Evolutionary conservation across 2,113 vertebrate species (phyloP).

Genomic region (Baryphthengus martii): DNA sequence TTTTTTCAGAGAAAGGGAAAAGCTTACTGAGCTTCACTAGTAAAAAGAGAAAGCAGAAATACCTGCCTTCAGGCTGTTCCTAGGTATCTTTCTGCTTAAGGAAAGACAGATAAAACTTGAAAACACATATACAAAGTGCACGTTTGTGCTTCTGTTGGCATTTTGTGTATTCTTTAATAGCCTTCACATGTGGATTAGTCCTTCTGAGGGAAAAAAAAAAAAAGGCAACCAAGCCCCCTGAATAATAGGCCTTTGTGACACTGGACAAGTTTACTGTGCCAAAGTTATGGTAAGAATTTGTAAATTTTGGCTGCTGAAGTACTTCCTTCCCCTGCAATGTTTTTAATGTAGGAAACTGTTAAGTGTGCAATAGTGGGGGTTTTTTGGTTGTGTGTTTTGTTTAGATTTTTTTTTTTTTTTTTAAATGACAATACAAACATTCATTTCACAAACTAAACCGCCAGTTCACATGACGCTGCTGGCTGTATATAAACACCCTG

Average conservation of each 20-base stretch:
- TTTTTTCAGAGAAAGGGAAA: neutral
- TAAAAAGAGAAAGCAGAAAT: neutral
- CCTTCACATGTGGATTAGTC: slow-evolving; percentile 51
- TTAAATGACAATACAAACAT: slow-evolving; percentile 59
- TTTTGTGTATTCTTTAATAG: slow-evolving; percentile 35
- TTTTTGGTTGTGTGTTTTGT: neutral
- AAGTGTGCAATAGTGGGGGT: slow-evolving; percentile 15
- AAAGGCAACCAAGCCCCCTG: slow-evolving; percentile 2
- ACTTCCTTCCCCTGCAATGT: slow-evolving; percentile 60
- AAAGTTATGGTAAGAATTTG: slow-evolving; percentile 74
- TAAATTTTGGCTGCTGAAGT: slow-evolving; percentile 63
- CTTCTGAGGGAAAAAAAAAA: neutral
- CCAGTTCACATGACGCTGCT: neutral
- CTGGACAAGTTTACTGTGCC: slow-evolving; percentile 39
- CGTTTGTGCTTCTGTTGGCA: neutral
- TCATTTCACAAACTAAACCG: slow-evolving; percentile 28
- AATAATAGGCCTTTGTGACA: slow-evolving; percentile 68
- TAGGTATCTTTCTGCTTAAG: neutral
- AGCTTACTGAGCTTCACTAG: neutral
- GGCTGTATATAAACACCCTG: slow-evolving; percentile 44
- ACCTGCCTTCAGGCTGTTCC: neutral
- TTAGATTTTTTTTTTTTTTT: neutral
- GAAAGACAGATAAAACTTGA: neutral
- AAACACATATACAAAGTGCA: neutral
- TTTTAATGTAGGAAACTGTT: slow-evolving; percentile 36